Base-by-base conservation (phyloP, 2,113 vertebrate species). In the Dinomys branickii region DNA sequence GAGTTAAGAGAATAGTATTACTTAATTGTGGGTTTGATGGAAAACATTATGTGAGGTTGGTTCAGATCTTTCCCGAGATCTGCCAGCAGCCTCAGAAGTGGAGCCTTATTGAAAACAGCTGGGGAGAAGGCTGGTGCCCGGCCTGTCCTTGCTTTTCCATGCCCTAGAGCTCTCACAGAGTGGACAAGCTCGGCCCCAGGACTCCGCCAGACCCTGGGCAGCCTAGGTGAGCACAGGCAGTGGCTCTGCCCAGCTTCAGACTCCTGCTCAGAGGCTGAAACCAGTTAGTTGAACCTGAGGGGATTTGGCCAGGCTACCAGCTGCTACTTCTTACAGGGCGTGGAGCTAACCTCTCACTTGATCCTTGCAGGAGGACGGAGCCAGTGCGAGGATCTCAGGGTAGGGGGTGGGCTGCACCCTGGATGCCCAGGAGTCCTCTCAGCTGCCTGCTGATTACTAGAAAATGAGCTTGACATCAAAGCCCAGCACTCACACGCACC, bases 11-110 rank as follows among this genome's bases (percentile, higher is more conserved):
- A 98, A 73, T 97, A 78, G 44, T 50, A 97, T 98, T 97, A 98
- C 96, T 98, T 98, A 97, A 97, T 97, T 97, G 96, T 89, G 96
- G 97, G 90, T 96, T 98, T 96, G 95, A 98, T 98, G 98, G 98
- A 98, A 98, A 98, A 98, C 98, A 98, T 98, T 96, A 95, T 98
- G 96, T 95, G 97, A 98, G 92, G 95, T 96, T 98, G 96, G 96
- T 98, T 97, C 85, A 92, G 96, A 96, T 97, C 96, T 95, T 91
- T 97, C 95, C 96, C 94, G 90, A 96, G 97, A 94, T 95, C 97
- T 97, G 97, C 98, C 97, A 98, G 97, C 98, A 98, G 95, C 97
- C 98, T 93, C 97, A 98, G 97, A 97, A 98, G 96, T 97, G 97
- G 95, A 97, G 96, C 88, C 88, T 98, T 97, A 98, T 98, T 98